These are phyloP conservation scores for Odontophorus gujanensis DNA, from an alignment of 2,113 vertebrate genomes.

Conservation along the genomic window DNA sequence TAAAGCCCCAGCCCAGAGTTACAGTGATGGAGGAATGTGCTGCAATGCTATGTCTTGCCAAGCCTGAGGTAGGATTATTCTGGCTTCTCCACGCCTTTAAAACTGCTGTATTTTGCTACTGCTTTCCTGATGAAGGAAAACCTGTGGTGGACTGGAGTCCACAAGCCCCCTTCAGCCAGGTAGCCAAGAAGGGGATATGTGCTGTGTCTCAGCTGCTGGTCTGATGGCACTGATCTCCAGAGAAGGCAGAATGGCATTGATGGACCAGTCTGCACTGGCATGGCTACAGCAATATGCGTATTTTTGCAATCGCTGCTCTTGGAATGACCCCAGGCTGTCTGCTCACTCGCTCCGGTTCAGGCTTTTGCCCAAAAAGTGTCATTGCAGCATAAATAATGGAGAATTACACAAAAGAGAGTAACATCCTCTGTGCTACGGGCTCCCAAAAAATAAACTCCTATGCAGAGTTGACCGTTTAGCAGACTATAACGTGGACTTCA, in stretches of 20 bases:
- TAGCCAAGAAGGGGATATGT: not conserved
- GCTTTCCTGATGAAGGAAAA: not conserved
- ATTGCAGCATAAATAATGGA: not conserved
- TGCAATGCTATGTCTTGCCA: not conserved
- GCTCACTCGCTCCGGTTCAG: rapidly evolving
- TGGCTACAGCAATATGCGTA: not conserved
- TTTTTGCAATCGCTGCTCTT: rapidly evolving
- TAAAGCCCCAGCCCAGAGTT: not conserved
- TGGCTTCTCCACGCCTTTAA: not conserved
- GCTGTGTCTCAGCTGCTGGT: not conserved
- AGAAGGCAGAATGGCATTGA: not conserved
- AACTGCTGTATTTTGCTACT: rapidly evolving
- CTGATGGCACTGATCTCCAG: not conserved
- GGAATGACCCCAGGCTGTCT: not conserved
- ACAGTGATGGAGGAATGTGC: constrained; percentile 23
- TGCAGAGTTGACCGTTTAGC: not conserved
- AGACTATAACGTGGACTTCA: not conserved
- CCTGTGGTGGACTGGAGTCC: not conserved
- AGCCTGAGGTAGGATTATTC: not conserved
- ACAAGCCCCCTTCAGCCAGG: not conserved
- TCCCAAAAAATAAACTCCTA: not conserved
- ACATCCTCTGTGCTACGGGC: too few relatives aligned
- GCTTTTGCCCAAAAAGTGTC: not conserved
- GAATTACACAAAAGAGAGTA: not conserved
- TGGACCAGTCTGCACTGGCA: not conserved